Evolutionary conservation across 1,140 invertebrate genomes (phyloP), one percentile per base, ranked within the genome.

Genomic region (Harlomillsia oculata): DNA sequence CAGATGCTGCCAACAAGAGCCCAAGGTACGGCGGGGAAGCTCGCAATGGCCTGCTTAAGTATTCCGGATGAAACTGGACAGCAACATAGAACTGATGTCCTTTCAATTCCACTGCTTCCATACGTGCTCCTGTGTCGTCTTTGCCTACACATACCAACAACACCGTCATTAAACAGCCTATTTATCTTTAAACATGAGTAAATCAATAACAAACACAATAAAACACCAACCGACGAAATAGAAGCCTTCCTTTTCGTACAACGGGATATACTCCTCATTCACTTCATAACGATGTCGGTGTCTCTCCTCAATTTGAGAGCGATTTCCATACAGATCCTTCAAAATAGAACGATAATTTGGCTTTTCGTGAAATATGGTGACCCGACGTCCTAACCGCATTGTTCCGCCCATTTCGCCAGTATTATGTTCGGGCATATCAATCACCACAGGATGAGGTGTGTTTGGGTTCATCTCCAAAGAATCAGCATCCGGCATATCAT

Each of bases 391-490:
- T 9, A 99, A 75, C 56, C 97, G 77, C 97, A 99, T 99, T 0
- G 97, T 99, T 21, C 94, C 97, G 5, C 97, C 97, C 77, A 97
- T 84, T 59, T 87, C 77, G 1, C 89, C 91, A 5, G 80, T 79
- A 72, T 93, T 89, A 71, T 98, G 91, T 76, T 99, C 97, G 0
- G 94, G 93, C 97, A 99, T 99, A 63, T 99, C 94, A 56, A 99
- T 93, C 1, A 99, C 86, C 26, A 97, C 74, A 21, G 87, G 84
- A 69, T 87, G 69, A 21, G 73, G 72, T 18, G 87, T 83, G 3
- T 83, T 71, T 0, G 80, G 76, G 66, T 87, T 76, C 25, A 92
- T 83, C 76, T 99, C 96, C 1, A 85, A 88, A 11, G 84, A 87
- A 68, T 95, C 85, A 0, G 94, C 94, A 67, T 82, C 82, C 56